phyloP scores from a whole-genome alignment of 92 coral and sea anemone species.

The Blastomussa wellsi region DNA sequence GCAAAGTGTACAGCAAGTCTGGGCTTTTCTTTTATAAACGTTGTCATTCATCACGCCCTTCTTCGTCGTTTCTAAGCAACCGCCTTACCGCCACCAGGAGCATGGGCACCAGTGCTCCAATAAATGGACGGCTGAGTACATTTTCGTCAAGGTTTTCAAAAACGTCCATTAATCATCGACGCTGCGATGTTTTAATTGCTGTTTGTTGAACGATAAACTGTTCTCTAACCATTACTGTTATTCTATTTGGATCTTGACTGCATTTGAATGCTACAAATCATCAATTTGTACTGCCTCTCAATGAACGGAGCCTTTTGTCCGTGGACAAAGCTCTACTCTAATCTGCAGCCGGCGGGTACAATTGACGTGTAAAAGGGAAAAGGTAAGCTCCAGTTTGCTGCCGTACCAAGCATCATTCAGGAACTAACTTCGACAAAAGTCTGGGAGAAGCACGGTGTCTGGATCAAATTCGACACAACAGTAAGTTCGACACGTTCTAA shows the following conservation, averaged over 20 bases:
- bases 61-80: neutral
- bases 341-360: neutral
- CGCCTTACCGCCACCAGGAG: neutral
- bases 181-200: neutral
- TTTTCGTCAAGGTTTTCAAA: neutral
- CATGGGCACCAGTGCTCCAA: neutral
- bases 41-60: neutral
- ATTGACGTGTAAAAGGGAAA: neutral
- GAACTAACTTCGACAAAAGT: too few relatives aligned
- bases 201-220: neutral
- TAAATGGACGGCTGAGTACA: conserved; percentile 1
- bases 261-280: neutral
- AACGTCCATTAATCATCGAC: neutral
- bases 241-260: neutral
- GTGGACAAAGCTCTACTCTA: neutral
- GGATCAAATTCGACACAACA: too few relatives aligned
- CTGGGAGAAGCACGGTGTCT: too few relatives aligned
- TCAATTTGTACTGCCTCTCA: neutral
- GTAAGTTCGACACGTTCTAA: too few relatives aligned
- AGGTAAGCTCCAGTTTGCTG: too few relatives aligned
- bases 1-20: too few relatives aligned
- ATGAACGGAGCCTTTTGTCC: neutral
- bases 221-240: neutral
- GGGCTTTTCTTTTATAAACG: too few relatives aligned
- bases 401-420: too few relatives aligned